Evolutionary conservation across 2,797 vertebrate genomes (phyloP).

Genomic region (Poecile montanus): DNA sequence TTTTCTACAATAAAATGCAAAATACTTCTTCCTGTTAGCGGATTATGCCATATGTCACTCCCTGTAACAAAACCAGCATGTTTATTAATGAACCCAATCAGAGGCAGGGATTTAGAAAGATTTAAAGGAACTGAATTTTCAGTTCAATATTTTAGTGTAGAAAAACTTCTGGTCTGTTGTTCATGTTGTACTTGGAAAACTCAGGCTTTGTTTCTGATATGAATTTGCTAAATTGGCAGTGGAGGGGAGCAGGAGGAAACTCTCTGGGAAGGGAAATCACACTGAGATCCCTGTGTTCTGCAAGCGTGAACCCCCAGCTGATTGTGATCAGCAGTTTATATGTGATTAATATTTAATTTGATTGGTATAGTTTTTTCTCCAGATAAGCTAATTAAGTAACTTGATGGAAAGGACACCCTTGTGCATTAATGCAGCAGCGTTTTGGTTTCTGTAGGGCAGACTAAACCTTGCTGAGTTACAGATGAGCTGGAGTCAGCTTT

Average conservation of each 20-base stretch:
- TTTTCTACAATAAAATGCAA: constrained; percentile 99
- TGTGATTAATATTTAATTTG: constrained; percentile 81
- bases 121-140: constrained; percentile 74
- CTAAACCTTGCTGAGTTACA: constrained; percentile 44
- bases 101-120: constrained; percentile 82
- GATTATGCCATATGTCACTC: constrained; percentile 97
- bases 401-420: constrained; percentile 58
- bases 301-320: constrained; percentile 58
- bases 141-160: constrained; percentile 69
- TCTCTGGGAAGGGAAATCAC: constrained; percentile 59
- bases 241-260: constrained; percentile 61
- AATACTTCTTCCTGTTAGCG: constrained; percentile 95
- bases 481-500: constrained; percentile 16
- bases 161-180: constrained; percentile 70
- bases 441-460: constrained; percentile 55
- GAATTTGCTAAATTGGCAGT: constrained; percentile 72
- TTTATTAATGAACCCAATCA: constrained; percentile 98
- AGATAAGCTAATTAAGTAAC: constrained; percentile 77
- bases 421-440: constrained; percentile 51
- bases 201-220: constrained; percentile 68
- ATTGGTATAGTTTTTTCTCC: constrained; percentile 74
- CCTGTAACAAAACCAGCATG: constrained; percentile 92
- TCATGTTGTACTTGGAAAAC: constrained; percentile 71
- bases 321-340: constrained; percentile 77
- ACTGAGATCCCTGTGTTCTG: constrained; percentile 56